Evolutionary conservation across 2,888 invertebrate genomes (phyloP), one percentile per base, ranked within the genome.

Genomic region (Rhogogaster chlorosoma): DNA sequence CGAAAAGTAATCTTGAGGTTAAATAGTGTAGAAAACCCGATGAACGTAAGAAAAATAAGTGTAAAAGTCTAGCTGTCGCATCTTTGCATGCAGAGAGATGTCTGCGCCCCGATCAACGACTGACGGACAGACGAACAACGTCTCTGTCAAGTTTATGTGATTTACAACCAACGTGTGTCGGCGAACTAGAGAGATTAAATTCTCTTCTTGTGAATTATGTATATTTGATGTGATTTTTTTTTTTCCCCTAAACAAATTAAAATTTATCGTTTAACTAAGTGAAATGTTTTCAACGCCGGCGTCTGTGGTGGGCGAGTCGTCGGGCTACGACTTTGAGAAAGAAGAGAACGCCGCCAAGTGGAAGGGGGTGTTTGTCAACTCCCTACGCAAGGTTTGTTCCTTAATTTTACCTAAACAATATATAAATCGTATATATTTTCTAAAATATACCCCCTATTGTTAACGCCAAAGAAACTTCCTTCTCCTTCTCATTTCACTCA

Each of bases 331-430:
- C 95, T 98, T 98, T 94, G 96, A 96, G 93, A 97, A 97, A 93
- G 97, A 96, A 92, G 98, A 98, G 94, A 98, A 98, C 94, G 96
- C 96, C 90, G 95, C 96, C 89, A 98, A 98, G 95, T 99, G 99
- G 99, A 97, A 97, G 93, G 98, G 98, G 88, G 95, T 99, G 88
- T 97, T 99, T 94, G 96, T 97, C 92, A 96, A 96, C 92, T 96
- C 98, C 82, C 95, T 99, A 91, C 96, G 96, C 94, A 98, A 97
- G 97, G 98, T 98, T 94, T 94, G 32, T 86, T 86, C 84, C 86
- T 77, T 32, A 2, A 73, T 73, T 42, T 42, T 22, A 73, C 18
- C 22, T 73, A 22, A 42, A 73, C 38, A 71, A 71, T 71, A 42
- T 29, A 64, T 29, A 18, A 49, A 49, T 49, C 49, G 49, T 49